These are phyloP conservation scores for Haliclystus octoradiatus DNA, from an alignment of 30 jellyfish, hydroid and myxozoan genomes.

Conservation along the genomic window DNA sequence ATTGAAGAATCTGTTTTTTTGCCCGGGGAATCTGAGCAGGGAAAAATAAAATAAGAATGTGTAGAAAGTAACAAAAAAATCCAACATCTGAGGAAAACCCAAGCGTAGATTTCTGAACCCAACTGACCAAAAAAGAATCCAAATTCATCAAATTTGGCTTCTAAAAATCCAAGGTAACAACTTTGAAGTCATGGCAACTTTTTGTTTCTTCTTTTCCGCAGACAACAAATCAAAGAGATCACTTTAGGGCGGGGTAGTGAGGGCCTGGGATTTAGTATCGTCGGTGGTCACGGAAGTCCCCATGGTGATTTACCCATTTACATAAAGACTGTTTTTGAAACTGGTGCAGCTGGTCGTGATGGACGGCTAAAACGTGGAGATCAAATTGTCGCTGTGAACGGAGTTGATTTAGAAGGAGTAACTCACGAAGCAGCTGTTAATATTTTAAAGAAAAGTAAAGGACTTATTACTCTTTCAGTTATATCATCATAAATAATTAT, in stretches of 20 bases:
- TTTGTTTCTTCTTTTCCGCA: constrained; percentile 14
- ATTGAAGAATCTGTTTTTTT: too few species aligned
- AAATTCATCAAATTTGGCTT: too few species aligned
- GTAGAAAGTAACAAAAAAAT: too few species aligned
- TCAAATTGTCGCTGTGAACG: constrained; percentile 88
- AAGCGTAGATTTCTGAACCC: too few species aligned
- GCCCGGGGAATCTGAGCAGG: too few species aligned
- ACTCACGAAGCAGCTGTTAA: constrained; percentile 87
- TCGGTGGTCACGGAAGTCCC: constrained; percentile 94
- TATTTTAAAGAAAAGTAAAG: constrained; percentile 77
- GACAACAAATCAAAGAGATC: constrained; percentile 59
- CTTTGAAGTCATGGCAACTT: too few species aligned
- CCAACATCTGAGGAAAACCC: too few species aligned
- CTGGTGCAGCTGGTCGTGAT: constrained; percentile 94
- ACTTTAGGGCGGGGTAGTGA: constrained; percentile 86
- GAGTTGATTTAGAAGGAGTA: constrained; percentile 68
- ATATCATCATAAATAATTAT: constrained; percentile 36
- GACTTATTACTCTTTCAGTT: constrained; percentile 67
- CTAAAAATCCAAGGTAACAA: too few species aligned
- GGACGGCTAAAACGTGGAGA: constrained; percentile 86
- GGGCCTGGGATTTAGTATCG: constrained; percentile 95
- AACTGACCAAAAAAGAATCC: too few species aligned
- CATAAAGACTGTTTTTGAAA: constrained; percentile 84
- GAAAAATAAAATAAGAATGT: too few species aligned
- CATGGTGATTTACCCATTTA: constrained; percentile 92